These are phyloP conservation scores for Drosophila engyochracea DNA, from an alignment of 2,888 invertebrate genomes.

Conservation along the genomic window DNA sequence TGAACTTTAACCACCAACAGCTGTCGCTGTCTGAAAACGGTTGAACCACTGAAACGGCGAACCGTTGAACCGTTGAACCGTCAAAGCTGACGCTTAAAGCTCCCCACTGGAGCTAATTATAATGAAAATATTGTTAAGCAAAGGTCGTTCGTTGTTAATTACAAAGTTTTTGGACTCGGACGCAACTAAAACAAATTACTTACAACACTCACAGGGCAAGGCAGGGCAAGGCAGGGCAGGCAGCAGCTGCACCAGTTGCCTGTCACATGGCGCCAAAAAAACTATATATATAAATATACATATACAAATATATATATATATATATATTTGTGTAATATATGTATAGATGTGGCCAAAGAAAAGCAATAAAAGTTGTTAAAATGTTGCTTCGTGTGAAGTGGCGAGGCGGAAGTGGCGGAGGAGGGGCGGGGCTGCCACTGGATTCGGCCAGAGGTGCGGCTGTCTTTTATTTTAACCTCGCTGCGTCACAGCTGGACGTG, in stretches of 20 bases:
- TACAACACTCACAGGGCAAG: constrained; percentile 14
- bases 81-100: constrained; percentile 35
- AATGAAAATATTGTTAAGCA: constrained; percentile 57
- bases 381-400: constrained; percentile 30
- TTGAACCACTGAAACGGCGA: constrained; percentile 31
- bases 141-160: constrained; percentile 69
- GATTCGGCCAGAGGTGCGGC: background rate
- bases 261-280: constrained; percentile 25
- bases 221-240: background rate
- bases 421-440: background rate
- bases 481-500: constrained; percentile 33
- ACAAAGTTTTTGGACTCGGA: constrained; percentile 71
- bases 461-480: background rate
- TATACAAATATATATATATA: background rate
- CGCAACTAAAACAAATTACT: constrained; percentile 71
- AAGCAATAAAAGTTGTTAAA: constrained; percentile 33
- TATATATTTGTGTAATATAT: background rate
- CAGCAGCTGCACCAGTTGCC: constrained; percentile 31
- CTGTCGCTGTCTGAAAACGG: constrained; percentile 27
- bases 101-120: constrained; percentile 50
- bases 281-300: background rate
- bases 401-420: background rate
- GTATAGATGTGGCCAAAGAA: background rate
- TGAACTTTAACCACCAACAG: constrained; percentile 49
- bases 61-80: constrained; percentile 15